Base-by-base conservation (phyloP, 2,113 vertebrate species). In the Columba janthina region DNA sequence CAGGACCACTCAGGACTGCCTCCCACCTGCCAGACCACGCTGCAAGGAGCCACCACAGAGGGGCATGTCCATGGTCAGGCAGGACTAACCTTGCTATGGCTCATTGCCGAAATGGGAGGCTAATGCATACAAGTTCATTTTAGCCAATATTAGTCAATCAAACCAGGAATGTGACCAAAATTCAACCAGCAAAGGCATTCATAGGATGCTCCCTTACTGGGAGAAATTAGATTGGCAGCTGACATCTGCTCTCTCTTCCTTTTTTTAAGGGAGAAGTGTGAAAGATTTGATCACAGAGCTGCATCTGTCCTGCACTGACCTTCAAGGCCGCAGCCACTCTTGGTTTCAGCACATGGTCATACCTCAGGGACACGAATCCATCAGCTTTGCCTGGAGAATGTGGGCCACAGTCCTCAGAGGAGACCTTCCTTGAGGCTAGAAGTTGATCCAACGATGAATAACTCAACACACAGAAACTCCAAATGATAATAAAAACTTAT, bases 401-500 rank as follows among this genome's bases (percentile, higher is more conserved):
- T 48, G 18, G 14, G 12, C 6, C 1, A 5, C 44, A 62, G 4
- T 28, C 4, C 36, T 40, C 58, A 44, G 31, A 61, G 50, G 6
- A 78, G 9, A 15, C 65, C 29, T 72, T 88, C 48, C 15, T 24
- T 54, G 50, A 92, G 31, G 57, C 18, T 69, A 65, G 69, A 69
- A 8, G 21, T 36, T 57, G 21, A 46, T 54, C 50, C 62, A 85
- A 8, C 54, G 93, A 74, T 10, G 5, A 90, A 44, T 61, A 81
- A 82, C 6, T 92, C 67, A 70, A 82, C 6, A 50, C 2, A 3
- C 26, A 91, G n/a, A 44, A 70, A 34, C 36, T 70, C 25, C 46
- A 88, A 36, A 64, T 84, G 80, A 84, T 29, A 70, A 82, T 36
- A 4, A 85, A 83, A 95, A 72, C 32, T 65, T 84, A 81, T 56